Evolutionary conservation across 2,113 vertebrate genomes (phyloP).

Genomic region (Sturnira hondurensis): DNA sequence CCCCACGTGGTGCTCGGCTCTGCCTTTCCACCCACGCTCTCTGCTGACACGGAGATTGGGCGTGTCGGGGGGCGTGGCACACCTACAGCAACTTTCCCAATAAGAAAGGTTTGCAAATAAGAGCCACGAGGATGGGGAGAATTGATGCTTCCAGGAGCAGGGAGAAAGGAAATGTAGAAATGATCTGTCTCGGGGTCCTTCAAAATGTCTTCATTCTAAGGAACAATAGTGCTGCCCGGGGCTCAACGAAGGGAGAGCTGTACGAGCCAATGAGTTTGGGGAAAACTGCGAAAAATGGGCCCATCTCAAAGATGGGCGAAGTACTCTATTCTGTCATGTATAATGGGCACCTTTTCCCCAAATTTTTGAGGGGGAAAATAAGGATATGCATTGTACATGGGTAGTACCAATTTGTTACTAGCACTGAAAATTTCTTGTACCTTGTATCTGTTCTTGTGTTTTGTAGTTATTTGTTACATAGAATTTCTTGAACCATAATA

Average conservation of each 20-base stretch:
- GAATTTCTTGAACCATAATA: too few relatives aligned
- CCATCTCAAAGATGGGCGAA: background rate
- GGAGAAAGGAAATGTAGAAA: background rate
- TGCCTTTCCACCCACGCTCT: background rate
- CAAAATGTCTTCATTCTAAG: background rate
- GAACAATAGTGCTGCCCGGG: background rate
- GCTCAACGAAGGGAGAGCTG: background rate
- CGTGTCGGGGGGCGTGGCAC: background rate
- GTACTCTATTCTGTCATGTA: too few relatives aligned
- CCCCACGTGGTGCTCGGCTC: background rate
- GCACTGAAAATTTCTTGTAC: too few relatives aligned
- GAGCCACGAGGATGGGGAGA: background rate
- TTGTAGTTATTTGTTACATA: too few relatives aligned
- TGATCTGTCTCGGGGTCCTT: background rate
- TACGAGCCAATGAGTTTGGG: background rate
- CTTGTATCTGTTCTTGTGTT: too few relatives aligned
- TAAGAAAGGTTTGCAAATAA: background rate
- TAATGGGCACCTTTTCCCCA: too few relatives aligned
- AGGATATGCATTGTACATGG: too few relatives aligned
- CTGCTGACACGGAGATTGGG: background rate
- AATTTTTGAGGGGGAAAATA: too few relatives aligned
- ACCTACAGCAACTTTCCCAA: background rate
- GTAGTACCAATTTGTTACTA: too few relatives aligned
- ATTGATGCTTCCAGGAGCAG: background rate
- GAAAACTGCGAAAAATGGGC: background rate